Percentiles rank a stretch among this genome's conserved stretches.
Conservation (phyloP, 1,140 invertebrate genomes). For the Cherax quadricarinatus region DNA sequence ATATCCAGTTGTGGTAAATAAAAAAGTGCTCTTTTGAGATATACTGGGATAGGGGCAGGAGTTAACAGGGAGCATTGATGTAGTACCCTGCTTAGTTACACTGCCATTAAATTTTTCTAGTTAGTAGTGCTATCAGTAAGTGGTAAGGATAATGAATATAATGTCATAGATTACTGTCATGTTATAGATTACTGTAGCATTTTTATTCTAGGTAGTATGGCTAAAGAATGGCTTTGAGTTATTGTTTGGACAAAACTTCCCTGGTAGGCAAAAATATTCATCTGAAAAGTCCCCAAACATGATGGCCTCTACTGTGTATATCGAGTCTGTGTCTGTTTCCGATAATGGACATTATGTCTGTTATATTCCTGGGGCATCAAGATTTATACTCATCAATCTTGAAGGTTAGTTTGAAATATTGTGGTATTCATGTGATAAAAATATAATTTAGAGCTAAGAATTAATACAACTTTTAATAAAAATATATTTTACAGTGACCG, state of each 20-base stretch:
- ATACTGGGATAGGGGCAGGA: too few species aligned
- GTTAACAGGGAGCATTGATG: too few species aligned
- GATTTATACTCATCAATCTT: slow-evolving; percentile 53
- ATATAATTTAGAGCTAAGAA: neutral
- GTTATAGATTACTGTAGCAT: neutral
- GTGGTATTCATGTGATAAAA: neutral
- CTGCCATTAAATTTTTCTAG: too few species aligned
- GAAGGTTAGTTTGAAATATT: slow-evolving; percentile 29
- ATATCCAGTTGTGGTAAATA: too few species aligned
- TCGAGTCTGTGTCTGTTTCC: slow-evolving; percentile 41
- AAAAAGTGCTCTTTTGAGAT: too few species aligned
- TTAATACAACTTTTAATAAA: too few species aligned
- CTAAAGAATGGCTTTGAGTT: slow-evolving; percentile 53
- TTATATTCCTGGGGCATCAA: slow-evolving; percentile 60
- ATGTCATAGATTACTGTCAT: too few species aligned
- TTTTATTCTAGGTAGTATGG: slow-evolving; percentile 39
- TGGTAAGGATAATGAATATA: too few species aligned
- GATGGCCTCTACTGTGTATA: slow-evolving; percentile 43
- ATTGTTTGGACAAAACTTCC: slow-evolving; percentile 13
- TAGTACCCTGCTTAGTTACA: too few species aligned
- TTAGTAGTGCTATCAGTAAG: too few species aligned
- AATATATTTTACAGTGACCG: too few species aligned
- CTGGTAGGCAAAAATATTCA: slow-evolving; percentile 26
- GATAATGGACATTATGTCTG: slow-evolving; percentile 65
- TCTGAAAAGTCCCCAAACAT: neutral